Base-by-base conservation (phyloP, 2,113 vertebrate genomes). In the Psilopogon haemacephalus region DNA sequence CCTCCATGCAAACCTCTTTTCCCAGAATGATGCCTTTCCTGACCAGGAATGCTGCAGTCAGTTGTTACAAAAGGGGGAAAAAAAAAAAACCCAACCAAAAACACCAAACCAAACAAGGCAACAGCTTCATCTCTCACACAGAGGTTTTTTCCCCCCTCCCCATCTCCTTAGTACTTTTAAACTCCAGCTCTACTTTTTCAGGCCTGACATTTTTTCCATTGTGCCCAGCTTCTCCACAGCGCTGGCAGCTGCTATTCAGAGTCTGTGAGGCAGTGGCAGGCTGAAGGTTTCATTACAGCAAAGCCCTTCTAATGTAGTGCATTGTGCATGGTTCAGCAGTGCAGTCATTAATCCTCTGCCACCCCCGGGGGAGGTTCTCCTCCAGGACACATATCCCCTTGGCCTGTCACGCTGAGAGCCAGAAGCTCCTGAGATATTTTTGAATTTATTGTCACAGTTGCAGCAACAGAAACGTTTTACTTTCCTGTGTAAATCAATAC, bases 221-320 rank as follows among this genome's bases (percentile, higher is more conserved):
- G 87, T 90, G 84, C 74, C 0, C 1, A 91, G 74, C 55, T 70
- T 54, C 74, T 94, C 86, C 81, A 26, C 81, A n/a, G 92, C 1
- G 32, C 86, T 92, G 92, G 90, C 94, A 92, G 96, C 89, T 90
- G 94, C 96, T 89, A 12, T 74, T 94, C 89, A 89, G 83, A 92
- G 65, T 28, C 84, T 84, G 72, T 24, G 7, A 65, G 65, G 86
- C 91, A 92, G 86, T 23, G 3, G 21, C 88, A 59, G 92, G 93
- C 32, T 84, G 94, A 44, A 90, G 91, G 78, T 92, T 95, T 89
- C 84, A 68, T 83, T 60, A 71, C 5, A 89, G 94, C 78, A 77
- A 68, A 96, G 89, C 91, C 60, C 87, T 94, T 81, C 84, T 71
- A 44, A 26, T 15, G 84, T 12, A 67, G 86, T 37, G 84, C 81